Percentiles rank a stretch among this genome's conserved stretches.
These are phyloP conservation scores for Poeciliopsis presidionis DNA, from an alignment of 2,797 vertebrate genomes.

Conservation along the genomic window DNA sequence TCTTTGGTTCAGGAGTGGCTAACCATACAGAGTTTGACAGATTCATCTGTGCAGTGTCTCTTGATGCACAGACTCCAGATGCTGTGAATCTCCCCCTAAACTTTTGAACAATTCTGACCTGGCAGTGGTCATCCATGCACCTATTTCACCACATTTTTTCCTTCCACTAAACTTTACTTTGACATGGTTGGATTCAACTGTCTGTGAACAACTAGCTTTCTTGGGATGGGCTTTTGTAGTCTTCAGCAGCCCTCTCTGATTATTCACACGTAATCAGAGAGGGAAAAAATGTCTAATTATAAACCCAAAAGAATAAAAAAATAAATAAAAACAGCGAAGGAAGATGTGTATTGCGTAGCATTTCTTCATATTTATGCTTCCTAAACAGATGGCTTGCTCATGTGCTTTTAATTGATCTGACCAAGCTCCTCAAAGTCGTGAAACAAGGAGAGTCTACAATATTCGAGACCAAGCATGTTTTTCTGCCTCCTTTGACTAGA, in stretches of 20 bases:
- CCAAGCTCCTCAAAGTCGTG: not conserved
- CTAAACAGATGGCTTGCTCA: not conserved
- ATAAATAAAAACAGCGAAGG: not conserved
- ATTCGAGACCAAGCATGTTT: not conserved
- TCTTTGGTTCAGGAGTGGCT: not conserved
- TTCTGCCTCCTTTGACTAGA: conserved; percentile 5
- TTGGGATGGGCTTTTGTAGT: no score
- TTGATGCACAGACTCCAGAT: not conserved
- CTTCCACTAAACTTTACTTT: not conserved
- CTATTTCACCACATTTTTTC: no score
- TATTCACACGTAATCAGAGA: no score
- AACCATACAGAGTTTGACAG: not conserved
- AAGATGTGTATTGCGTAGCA: not conserved
- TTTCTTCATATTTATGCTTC: not conserved
- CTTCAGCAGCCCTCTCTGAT: no score
- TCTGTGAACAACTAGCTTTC: not conserved
- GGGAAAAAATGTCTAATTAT: not conserved
- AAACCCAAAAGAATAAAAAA: not conserved
- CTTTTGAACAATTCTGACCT: not conserved
- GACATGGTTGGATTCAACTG: not conserved
- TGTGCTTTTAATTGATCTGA: not conserved
- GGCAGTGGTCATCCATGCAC: no score
- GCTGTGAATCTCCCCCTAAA: not conserved
- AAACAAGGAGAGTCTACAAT: not conserved
- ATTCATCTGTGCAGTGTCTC: not conserved